A percentile compares a stretch with the other conserved stretches of the same genome.
Evolutionary conservation across 2,888 invertebrate species (phyloP).

Genomic region (Drosophila limbata): DNA sequence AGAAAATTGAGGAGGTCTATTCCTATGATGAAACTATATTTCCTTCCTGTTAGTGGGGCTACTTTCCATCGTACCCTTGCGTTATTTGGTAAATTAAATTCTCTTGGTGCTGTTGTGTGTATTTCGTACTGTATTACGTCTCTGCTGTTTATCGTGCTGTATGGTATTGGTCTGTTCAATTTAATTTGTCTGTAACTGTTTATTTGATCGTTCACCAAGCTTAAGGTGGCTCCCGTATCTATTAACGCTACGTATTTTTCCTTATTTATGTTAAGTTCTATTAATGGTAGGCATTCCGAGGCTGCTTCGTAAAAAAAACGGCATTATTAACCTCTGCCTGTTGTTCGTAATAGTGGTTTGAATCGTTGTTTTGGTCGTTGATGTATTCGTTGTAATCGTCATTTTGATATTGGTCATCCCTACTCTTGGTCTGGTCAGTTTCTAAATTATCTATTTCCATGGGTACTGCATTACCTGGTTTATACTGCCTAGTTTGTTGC

Average conservation of each 20-base stretch:
- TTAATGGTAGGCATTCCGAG: background rate
- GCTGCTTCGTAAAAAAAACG: too few species aligned
- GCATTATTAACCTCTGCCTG: slow-evolving; percentile 2
- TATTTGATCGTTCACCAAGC: slow-evolving; percentile 9
- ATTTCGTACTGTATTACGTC: slow-evolving; percentile 10
- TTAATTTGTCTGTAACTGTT: slow-evolving; percentile 4
- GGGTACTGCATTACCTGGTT: background rate
- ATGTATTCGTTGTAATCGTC: slow-evolving; percentile 2
- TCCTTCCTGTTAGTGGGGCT: too few species aligned
- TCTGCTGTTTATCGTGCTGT: background rate
- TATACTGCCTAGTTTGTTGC: background rate
- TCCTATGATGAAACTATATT: too few species aligned
- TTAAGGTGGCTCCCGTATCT: slow-evolving; percentile 10
- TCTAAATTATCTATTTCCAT: background rate
- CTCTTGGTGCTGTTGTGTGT: background rate
- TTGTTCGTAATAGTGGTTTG: slow-evolving; percentile 6
- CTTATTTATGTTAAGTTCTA: slow-evolving; percentile 3
- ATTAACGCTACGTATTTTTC: slow-evolving; percentile 7
- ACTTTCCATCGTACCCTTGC: too few species aligned
- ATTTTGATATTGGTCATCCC: background rate
- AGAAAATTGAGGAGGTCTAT: too few species aligned
- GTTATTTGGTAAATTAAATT: too few species aligned
- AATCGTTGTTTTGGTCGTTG: slow-evolving; percentile 14
- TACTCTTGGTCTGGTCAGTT: background rate
- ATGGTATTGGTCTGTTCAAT: slow-evolving; percentile 5